Conservation (phyloP, 2,888 invertebrate species). For the Eupelmus urozonus region DNA sequence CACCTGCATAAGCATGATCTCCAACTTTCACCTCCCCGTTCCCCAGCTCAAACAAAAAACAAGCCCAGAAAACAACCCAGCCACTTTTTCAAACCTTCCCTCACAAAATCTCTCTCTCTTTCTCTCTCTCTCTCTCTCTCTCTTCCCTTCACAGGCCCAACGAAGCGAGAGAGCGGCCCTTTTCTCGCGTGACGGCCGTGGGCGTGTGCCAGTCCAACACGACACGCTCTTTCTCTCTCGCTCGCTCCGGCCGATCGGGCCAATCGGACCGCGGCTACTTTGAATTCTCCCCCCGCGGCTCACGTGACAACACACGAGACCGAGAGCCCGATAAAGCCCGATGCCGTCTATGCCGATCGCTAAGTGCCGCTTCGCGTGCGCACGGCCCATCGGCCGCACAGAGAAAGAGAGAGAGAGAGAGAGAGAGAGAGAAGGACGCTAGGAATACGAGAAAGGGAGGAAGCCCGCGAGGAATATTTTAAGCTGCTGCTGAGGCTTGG, state of each 20-base stretch:
- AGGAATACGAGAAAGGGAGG: not conserved
- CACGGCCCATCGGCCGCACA: constrained; percentile 44
- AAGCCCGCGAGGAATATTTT: constrained; percentile 36
- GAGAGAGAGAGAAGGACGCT: not conserved
- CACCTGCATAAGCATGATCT: no score
- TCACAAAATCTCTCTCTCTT: no score
- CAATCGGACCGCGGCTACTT: constrained; percentile 70
- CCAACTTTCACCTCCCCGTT: no score
- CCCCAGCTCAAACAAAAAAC: no score
- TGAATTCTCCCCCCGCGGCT: constrained; percentile 67
- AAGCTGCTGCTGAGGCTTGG: not conserved
- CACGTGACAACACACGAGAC: constrained; percentile 68
- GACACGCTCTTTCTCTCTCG: no score
- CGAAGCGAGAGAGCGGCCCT: constrained; percentile 33
- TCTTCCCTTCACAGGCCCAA: no score
- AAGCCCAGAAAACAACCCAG: no score
- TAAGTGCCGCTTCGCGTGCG: constrained; percentile 75
- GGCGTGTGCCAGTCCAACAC: constrained; percentile 71
- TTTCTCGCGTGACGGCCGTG: constrained; percentile 71
- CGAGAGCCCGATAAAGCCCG: constrained; percentile 65
- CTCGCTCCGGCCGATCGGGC: constrained; percentile 70
- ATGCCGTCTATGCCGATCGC: constrained; percentile 61
- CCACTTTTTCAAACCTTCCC: no score
- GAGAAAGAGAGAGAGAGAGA: no score
- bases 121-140: no score